A percentile compares a stretch with the other conserved stretches of the same genome.
Conservation (phyloP, 2,888 invertebrate species). For the Hylaea fasciaria region DNA sequence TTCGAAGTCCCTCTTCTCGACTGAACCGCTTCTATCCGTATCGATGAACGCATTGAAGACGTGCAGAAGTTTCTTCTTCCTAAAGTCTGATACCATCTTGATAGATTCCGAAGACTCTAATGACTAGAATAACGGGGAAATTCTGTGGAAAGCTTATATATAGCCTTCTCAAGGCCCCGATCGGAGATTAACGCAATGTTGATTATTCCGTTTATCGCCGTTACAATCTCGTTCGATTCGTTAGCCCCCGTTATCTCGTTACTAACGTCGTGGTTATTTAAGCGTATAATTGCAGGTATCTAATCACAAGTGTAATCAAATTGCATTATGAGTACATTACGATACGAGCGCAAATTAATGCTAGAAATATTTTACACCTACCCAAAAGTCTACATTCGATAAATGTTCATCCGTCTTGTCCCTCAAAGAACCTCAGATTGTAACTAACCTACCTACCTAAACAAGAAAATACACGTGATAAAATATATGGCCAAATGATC, state of each 20-base stretch:
- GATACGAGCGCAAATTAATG: too few species aligned
- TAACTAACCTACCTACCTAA: too few species aligned
- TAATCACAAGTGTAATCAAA: constrained; percentile 12
- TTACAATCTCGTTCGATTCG: constrained; percentile 40
- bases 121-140: constrained; percentile 27
- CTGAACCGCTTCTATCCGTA: constrained; percentile 93
- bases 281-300: constrained; percentile 24
- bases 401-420: background rate
- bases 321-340: too few species aligned
- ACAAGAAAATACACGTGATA: too few species aligned
- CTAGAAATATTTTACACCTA: too few species aligned
- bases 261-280: constrained; percentile 34
- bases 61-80: constrained; percentile 94
- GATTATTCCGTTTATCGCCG: constrained; percentile 40
- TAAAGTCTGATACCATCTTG: constrained; percentile 92
- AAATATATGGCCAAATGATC: too few species aligned
- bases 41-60: constrained; percentile 95
- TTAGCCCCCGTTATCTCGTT: constrained; percentile 42
- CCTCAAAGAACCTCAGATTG: constrained; percentile 14
- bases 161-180: constrained; percentile 33
- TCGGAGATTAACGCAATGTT: constrained; percentile 32
- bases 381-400: too few species aligned
- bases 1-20: constrained; percentile 95
- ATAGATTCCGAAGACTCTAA: constrained; percentile 21
- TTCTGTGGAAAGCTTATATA: constrained; percentile 43